Evolutionary conservation across 2,113 vertebrate species (phyloP).

Genomic region (Myiagra hebetior): DNA sequence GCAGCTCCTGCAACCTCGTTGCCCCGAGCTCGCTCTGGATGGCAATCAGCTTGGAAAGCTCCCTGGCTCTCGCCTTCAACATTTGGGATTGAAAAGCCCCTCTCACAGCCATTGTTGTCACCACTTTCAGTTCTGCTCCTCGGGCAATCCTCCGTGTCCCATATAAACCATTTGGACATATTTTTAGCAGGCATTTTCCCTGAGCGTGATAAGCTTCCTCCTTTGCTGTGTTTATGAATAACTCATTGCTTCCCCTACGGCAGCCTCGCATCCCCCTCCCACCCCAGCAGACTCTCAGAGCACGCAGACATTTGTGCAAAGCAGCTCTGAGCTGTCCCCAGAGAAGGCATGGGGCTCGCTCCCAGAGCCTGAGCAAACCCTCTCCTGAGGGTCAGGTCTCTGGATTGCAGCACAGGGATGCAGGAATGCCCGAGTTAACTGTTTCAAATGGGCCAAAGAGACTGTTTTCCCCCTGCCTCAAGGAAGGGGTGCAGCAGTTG

Average conservation of each 20-base stretch:
- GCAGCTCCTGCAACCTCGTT: neutral
- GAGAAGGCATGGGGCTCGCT: neutral
- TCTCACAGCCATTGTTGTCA: neutral
- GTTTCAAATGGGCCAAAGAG: neutral
- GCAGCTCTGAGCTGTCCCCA: neutral
- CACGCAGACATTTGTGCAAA: neutral
- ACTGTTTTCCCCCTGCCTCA: neutral
- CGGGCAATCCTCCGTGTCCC: neutral
- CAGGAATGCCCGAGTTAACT: neutral
- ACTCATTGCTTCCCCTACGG: neutral
- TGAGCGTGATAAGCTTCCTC: neutral
- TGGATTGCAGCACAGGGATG: neutral
- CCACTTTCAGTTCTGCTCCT: neutral
- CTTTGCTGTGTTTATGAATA: neutral
- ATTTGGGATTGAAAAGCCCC: neutral
- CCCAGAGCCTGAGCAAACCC: neutral
- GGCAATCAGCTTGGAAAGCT: neutral
- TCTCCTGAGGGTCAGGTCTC: neutral
- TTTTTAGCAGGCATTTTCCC: conserved; percentile 36
- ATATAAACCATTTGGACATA: neutral
- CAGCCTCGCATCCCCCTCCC: neutral
- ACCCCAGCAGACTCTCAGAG: neutral
- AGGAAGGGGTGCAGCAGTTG: neutral
- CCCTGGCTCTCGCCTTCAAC: neutral
- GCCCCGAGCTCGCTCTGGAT: accelerated